Base-by-base conservation (phyloP, 1,140 invertebrate species). In the Ips typographus region DNA sequence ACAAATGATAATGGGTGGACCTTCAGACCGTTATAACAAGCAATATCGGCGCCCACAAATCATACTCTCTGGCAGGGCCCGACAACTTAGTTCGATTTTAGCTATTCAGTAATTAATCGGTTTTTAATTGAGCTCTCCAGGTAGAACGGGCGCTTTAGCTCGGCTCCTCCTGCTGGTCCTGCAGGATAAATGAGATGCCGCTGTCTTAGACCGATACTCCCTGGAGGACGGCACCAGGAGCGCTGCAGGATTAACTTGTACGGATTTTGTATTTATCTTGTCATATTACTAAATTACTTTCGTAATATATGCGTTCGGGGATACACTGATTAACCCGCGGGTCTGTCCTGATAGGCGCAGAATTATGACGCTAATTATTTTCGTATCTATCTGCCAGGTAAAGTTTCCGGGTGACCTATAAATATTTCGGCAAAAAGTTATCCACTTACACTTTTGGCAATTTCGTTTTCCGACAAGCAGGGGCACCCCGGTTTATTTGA, bases 271-370 rank as follows among this genome's bases (percentile, higher is more conserved):
- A 77, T 77, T 77, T 77, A 77, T 75, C 76, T 76, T 77, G 76
- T 77, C 75, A 77, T 77, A 77, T 76, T 76, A 77, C 75, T 75
- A 76, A 77, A 77, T 77, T 76, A 76, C 66, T 77, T 76, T 73
- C 40, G 58, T 68, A 68, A 65, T 65, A 65, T 65, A 65, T 65
- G 63, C 63, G 53, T 56, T 65, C 6, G n/a, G 40, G 41, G 42
- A 65, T 55, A 65, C 40, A 56, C 2, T 65, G 52, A 65, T 65
- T 44, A 65, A 44, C 63, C 63, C 43, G 22, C n/a, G 59, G 43
- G 4, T n/a, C 2, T 61, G 43, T 49, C 36, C 63, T 40, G 40
- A 38, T 40, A 55, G 52, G 52, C 52, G 1, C 38, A 56, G 53
- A 49, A 22, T 49, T 49, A 49, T 49, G 7, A 49, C 22, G 22